These are phyloP conservation scores for Botia almorhae DNA, from an alignment of 2,797 vertebrate species.

Conservation along the genomic window DNA sequence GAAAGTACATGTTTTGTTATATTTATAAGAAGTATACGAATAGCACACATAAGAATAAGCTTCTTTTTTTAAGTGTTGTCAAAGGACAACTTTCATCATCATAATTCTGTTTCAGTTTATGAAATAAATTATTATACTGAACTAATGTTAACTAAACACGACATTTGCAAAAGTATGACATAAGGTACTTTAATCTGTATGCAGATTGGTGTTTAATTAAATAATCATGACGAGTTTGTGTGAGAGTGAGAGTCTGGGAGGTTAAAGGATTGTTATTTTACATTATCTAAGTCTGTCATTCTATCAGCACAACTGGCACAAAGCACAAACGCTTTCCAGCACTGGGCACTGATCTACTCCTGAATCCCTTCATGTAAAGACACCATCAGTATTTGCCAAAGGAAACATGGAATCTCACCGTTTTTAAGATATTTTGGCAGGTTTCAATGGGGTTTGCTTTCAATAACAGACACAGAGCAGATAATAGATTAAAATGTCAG, in stretches of 20 bases:
- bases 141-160: neutral
- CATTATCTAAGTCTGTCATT: conserved; percentile 10
- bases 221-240: neutral
- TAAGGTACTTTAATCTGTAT: neutral
- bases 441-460: neutral
- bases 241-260: neutral
- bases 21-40: no score
- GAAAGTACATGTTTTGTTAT: no score
- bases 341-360: neutral
- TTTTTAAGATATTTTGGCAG: neutral
- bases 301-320: conserved; percentile 10
- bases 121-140: neutral
- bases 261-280: conserved; percentile 5
- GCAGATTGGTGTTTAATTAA: neutral
- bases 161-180: conserved; percentile 2
- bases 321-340: neutral
- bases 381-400: conserved; percentile 1
- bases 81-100: neutral
- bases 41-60: no score
- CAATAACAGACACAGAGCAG: neutral
- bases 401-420: neutral
- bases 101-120: neutral
- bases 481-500: neutral
- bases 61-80: neutral
- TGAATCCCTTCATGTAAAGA: neutral